phyloP scores from a whole-genome alignment of 2,113 vertebrate genomes.

The Pollimyrus isidori region DNA sequence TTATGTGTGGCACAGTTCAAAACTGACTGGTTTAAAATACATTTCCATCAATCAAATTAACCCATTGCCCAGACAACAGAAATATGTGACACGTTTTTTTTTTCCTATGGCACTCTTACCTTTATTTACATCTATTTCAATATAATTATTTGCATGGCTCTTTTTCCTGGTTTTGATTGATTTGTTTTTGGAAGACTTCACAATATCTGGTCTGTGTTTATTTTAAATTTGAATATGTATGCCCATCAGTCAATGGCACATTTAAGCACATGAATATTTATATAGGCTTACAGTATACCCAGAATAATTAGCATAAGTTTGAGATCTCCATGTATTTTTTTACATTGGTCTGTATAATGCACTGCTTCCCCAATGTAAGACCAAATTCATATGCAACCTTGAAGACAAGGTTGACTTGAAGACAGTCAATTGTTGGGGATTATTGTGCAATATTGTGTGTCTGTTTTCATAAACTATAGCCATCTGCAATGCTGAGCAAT shows the following conservation, averaged over 20 bases:
- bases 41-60: neutral
- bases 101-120: neutral
- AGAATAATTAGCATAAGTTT: neutral
- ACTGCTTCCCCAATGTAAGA: neutral
- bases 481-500: neutral
- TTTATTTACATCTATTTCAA: neutral
- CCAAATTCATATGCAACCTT: neutral
- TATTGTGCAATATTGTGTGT: neutral
- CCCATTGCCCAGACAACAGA: neutral
- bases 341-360: neutral
- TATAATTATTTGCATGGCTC: neutral
- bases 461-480: neutral
- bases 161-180: neutral
- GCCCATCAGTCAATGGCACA: neutral
- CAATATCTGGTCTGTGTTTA: neutral
- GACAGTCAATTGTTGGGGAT: neutral
- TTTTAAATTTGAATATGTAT: neutral
- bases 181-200: neutral
- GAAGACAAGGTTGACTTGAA: neutral
- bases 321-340: neutral
- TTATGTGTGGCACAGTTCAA: neutral
- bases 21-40: neutral
- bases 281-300: neutral
- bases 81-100: neutral
- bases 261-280: neutral